Evolutionary conservation across 2,888 invertebrate genomes (phyloP), one percentile per base, ranked within the genome.

Genomic region (Heliconius erato): DNA sequence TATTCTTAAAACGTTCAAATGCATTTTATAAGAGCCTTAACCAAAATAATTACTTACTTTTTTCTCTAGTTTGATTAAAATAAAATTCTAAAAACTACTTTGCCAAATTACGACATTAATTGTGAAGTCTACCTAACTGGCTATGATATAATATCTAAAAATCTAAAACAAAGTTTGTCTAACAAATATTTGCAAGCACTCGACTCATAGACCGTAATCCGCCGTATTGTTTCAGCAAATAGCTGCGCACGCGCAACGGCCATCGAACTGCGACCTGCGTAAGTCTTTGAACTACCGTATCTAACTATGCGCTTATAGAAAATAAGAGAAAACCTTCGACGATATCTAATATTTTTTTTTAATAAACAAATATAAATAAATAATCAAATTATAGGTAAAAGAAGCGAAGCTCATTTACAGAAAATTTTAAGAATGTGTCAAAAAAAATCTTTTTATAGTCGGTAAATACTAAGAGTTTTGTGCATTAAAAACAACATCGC

Each of bases 201-300:
- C 40, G 79, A 80, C 74, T 40, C 40, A 65, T 74, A 65, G 26
- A 65, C 19, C 71, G 72, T 72, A 71, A 71, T 71, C 49, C 54
- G 54, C 49, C 12, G 69, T 82, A 79, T 67, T 78, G 81, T 74
- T 49, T 74, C 40, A 68, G 40, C 77, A 49, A 81, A 71, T 78
- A 76, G 81, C 28, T 71, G 80, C 81, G 82, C 85, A 82, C 82
- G 77, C 80, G 80, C 80, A 81, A 77, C 69, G 84, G 91, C 88
- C 91, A 82, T 87, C 88, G 91, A 91, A 89, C 91, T 88, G 82
- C 89, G 63, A 63, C 63, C 59, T 63, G 67, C 87, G 88, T 91
- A 91, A 90, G 90, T 23, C 35, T 74, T 26, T 76, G 68, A 54
- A 76, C 80, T 76, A 76, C 80, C 35, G 35, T 35, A 76, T 59